Base-by-base conservation (phyloP, 2,113 vertebrate genomes). In the Lamprologus lemairii region DNA sequence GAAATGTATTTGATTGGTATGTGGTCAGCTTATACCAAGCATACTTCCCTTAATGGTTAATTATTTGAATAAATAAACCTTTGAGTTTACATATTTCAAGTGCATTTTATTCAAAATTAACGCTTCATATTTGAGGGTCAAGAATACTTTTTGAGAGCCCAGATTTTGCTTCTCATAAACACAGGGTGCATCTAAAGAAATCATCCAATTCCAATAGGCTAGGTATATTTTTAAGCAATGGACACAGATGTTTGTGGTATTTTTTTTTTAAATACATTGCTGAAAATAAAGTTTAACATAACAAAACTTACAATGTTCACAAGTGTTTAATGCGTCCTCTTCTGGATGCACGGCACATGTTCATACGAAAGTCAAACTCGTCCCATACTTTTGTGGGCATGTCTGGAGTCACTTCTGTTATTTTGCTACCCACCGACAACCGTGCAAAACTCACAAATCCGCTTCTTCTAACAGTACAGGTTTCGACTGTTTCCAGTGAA, bases 31-130 rank as follows among this genome's bases (percentile, higher is more conserved):
- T 35, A 35, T 35, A 35, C 9, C 31, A 35, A 63, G 58, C 16
- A n/a, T 63, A 35, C 4, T 63, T 63, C 31, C 58, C 58, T 35
- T 63, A 63, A 63, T 63, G 58, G 58, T 35, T 65, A n/a, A 65
- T 65, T n/a, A 65, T 65, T n/a, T 65, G 31, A 65, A 65, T 65
- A n/a, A 35, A 63, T 63, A 63, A 63, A 63, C 31, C 9, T 63
- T 63, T 4, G 17, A 35, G 58, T 63, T 63, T 63, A 63, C 17
- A n/a, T n/a, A 63, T n/a, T 63, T 63, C 31, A 12, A n/a, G 31
- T 35, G 60, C 6, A 12, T 65, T 35, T 65, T n/a, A 65, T 3
- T 65, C 17, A n/a, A 35, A 65, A 35, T 65, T 65, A 65, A 35
- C 4, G 1, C 60, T 65, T 65, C 60, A 65, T 65, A 65, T 35